Evolutionary conservation across 2,888 invertebrate species (phyloP), one percentile per base, ranked within the genome.

Genomic region (Lysandra bellargus): DNA sequence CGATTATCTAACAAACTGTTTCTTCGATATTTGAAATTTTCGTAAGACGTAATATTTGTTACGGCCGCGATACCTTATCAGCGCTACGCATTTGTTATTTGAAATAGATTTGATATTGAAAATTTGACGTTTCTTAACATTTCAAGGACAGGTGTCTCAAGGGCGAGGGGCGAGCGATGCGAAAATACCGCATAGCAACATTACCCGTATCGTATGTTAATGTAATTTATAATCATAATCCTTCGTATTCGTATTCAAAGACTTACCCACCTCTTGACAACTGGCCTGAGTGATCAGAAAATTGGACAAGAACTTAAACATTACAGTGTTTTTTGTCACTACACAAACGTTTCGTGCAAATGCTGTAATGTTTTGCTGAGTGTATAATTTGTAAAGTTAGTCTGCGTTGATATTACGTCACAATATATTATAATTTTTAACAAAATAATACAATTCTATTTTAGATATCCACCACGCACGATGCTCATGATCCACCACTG

Each of bases 221-320:
- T 57, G 49, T 69, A 61, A 76, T 73, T 75, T 73, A 74, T 44
- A 14, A 44, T 60, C 12, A 30, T 40, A 30, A 23, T 44, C 44
- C 61, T 64, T 30, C 49, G 4, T 75, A 75, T 61, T 61, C 75
- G 60, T 60, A 60, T 74, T 81, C 80, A 81, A 90, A 93, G 94
- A 96, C 96, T 96, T 96, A 96, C 96, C 96, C 95, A 97, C 97
- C 97, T 97, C 96, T 96, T 96, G 96, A 95, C 96, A 96, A 94
- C 95, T 95, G 91, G 96, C 96, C 92, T 95, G 95, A 89, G 95
- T 94, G 88, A 96, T 91, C 89, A 96, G 91, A 92, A 95, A 94
- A 90, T 95, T 94, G 87, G 92, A 95, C 95, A 96, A 95, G 92
- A 95, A 93, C 92, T 93, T 95, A 95, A 95, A 95, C 96, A 96